Percentiles rank a stretch among this genome's conserved stretches.
These are phyloP conservation scores for Corvus cornix DNA, from an alignment of 2,113 vertebrate genomes.

Conservation along the genomic window DNA sequence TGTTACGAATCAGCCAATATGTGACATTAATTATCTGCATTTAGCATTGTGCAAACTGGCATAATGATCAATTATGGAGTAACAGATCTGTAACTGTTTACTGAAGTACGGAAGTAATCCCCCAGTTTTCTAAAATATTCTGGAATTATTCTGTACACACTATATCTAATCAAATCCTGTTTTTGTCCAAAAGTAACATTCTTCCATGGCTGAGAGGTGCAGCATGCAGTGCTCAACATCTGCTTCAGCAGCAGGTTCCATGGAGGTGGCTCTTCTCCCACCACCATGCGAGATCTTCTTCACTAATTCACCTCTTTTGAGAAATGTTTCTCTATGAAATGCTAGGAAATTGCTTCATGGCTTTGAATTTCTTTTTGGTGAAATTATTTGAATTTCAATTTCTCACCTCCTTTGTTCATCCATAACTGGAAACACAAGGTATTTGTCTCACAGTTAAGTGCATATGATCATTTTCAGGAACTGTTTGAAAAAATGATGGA, in stretches of 20 bases:
- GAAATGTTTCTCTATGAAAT: background rate
- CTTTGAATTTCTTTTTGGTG: background rate
- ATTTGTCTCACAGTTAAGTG: background rate
- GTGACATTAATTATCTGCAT: background rate
- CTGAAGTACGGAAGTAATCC: background rate
- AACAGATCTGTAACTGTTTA: background rate
- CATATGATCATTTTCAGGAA: background rate
- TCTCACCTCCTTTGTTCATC: background rate
- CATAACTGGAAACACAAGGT: background rate
- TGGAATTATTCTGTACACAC: background rate
- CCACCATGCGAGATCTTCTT: fast-evolving
- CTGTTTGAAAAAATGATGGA: background rate
- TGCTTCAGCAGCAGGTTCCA: background rate
- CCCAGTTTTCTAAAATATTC: background rate
- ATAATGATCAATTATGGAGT: background rate
- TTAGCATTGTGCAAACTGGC: background rate
- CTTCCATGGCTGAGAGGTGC: background rate
- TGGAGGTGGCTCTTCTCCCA: background rate
- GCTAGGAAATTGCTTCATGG: background rate
- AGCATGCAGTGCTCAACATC: background rate
- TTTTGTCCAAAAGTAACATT: background rate
- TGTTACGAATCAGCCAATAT: background rate
- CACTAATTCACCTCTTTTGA: background rate
- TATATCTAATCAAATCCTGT: background rate
- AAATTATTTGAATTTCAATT: background rate